These are phyloP conservation scores for Daktulosphaira vitifoliae DNA, from an alignment of 1,140 invertebrate genomes.

Conservation along the genomic window DNA sequence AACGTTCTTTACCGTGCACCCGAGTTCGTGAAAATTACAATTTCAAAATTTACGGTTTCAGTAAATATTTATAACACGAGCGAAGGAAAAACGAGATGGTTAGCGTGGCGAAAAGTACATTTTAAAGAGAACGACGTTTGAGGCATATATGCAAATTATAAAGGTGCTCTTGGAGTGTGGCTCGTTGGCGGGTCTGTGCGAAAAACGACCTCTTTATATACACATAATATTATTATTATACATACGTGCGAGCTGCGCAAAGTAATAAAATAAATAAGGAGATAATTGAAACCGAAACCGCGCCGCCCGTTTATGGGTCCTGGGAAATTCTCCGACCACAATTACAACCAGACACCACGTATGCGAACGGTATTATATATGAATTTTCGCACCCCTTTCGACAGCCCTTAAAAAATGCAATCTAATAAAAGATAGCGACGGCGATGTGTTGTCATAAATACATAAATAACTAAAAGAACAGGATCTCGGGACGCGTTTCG, in stretches of 20 bases:
- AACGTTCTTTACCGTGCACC: too few species aligned
- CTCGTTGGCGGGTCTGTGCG: conserved; percentile 6
- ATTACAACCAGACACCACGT: conserved; percentile 4
- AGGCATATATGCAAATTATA: conserved; percentile 27
- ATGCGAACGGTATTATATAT: too few species aligned
- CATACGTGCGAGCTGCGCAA: neutral
- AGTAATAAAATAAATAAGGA: conserved; percentile 34
- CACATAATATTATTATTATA: neutral
- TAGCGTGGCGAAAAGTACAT: conserved; percentile 13
- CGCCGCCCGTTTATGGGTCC: conserved; percentile 30
- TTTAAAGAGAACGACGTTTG: conserved; percentile 17
- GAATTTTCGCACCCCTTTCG: too few species aligned
- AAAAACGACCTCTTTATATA: conserved; percentile 33
- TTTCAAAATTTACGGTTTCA: too few species aligned
- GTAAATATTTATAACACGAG: too few species aligned
- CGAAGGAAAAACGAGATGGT: neutral
- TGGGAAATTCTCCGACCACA: conserved; percentile 27
- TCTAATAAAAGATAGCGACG: too few species aligned
- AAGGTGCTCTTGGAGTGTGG: conserved; percentile 16
- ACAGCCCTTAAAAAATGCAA: too few species aligned
- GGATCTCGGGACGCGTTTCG: too few species aligned
- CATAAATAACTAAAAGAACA: too few species aligned
- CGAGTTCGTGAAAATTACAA: too few species aligned
- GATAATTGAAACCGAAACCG: conserved; percentile 33
- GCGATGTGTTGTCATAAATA: too few species aligned